phyloP scores from a whole-genome alignment of 2,888 invertebrate genomes.

The Lepetodrilus schrolli region DNA sequence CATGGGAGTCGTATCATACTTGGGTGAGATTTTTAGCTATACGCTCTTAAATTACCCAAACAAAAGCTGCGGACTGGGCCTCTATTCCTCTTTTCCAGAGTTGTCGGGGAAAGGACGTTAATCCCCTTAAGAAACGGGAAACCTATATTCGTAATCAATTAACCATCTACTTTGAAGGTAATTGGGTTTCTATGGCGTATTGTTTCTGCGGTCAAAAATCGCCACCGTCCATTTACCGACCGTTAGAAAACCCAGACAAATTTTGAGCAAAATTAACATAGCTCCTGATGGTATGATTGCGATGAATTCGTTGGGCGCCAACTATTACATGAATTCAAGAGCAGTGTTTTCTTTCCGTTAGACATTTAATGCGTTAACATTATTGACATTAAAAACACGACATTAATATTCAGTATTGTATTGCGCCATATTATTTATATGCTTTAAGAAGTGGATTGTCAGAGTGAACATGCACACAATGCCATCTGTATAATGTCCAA shows the following conservation, averaged over 20 bases:
- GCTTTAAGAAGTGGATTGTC: too few relatives aligned
- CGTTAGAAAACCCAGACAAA: neutral
- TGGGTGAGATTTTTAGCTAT: neutral
- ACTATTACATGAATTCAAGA: neutral
- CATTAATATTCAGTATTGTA: too few relatives aligned
- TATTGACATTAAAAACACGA: too few relatives aligned
- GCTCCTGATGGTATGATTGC: neutral
- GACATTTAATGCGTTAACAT: neutral
- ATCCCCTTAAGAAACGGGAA: too few relatives aligned
- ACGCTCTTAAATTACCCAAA: neutral
- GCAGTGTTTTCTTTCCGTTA: neutral
- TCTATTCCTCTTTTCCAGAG: too few relatives aligned
- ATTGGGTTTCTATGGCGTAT: neutral
- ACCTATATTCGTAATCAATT: neutral
- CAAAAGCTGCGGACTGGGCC: neutral
- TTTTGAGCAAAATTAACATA: neutral
- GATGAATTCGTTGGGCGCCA: neutral
- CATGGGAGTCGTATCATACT: too few relatives aligned
- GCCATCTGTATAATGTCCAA: too few relatives aligned
- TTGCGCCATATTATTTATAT: neutral
- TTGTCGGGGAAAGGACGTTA: too few relatives aligned
- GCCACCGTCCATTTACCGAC: neutral
- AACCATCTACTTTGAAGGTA: neutral
- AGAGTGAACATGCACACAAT: too few relatives aligned
- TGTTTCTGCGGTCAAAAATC: neutral